Conservation (phyloP, 2,888 invertebrate genomes). For the Euzetes globulus region DNA sequence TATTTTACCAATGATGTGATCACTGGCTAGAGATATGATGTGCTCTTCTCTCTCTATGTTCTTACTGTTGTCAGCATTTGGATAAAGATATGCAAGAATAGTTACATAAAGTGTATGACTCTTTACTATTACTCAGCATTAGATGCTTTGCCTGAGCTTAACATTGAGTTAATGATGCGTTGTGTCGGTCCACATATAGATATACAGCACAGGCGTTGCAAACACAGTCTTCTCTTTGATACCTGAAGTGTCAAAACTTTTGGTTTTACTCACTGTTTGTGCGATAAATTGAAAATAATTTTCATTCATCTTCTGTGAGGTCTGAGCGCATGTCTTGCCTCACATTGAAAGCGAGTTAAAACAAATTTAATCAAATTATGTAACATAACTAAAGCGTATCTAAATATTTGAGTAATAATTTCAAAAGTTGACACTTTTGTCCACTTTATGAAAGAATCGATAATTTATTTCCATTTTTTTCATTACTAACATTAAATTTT, state of each 20-base stretch:
- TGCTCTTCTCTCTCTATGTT: not conserved
- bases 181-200: no score
- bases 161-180: not conserved
- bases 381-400: not conserved
- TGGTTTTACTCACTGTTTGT: no score
- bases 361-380: not conserved
- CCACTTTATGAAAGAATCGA: not conserved
- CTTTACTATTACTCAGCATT: not conserved
- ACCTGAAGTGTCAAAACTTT: no score
- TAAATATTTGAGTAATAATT: constrained; percentile 2
- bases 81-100: constrained; percentile 22
- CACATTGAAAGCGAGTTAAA: not conserved
- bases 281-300: no score
- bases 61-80: constrained; percentile 21
- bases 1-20: not conserved
- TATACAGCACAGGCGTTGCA: no score
- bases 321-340: not conserved
- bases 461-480: not conserved
- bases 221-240: no score
- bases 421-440: constrained; percentile 6
- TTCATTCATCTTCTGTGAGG: no score
- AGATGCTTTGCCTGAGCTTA: not conserved
- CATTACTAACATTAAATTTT: not conserved
- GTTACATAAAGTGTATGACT: not conserved
- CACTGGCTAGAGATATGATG: not conserved